Evolutionary conservation across 2,797 vertebrate species (phyloP).

Genomic region (Margarornis squamiger): DNA sequence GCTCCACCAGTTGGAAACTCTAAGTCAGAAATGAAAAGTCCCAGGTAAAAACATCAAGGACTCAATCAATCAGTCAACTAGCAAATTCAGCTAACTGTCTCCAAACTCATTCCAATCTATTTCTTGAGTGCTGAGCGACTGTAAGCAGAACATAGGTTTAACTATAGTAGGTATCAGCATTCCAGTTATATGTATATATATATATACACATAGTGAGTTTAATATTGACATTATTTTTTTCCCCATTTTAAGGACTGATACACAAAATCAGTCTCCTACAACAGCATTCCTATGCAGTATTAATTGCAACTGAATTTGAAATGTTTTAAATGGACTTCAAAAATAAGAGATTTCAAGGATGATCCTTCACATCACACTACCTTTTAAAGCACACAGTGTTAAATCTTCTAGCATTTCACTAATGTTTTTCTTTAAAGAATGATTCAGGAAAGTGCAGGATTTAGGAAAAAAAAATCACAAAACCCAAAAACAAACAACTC

Average conservation of each 20-base stretch:
- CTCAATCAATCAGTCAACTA: background rate
- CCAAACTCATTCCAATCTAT: background rate
- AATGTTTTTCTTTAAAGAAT: background rate
- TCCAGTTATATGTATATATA: background rate
- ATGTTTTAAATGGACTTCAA: background rate
- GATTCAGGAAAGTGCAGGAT: background rate
- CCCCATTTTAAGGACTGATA: background rate
- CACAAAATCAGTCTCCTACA: background rate
- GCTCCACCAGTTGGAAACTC: background rate
- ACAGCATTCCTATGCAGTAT: background rate
- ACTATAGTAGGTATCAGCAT: background rate
- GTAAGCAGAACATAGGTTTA: background rate
- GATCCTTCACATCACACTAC: background rate
- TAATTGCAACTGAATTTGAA: background rate
- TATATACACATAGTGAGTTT: background rate
- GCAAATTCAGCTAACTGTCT: background rate
- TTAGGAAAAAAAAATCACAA: background rate
- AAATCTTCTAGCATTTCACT: background rate
- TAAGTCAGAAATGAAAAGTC: background rate
- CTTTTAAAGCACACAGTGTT: background rate
- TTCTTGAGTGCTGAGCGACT: background rate
- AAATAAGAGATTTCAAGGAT: background rate
- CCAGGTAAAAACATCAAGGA: background rate
- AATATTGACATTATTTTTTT: background rate
- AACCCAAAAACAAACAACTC: rapidly evolving